These are phyloP conservation scores for Drosophila acutilabella DNA, from an alignment of 2,888 invertebrate species.

Conservation along the genomic window DNA sequence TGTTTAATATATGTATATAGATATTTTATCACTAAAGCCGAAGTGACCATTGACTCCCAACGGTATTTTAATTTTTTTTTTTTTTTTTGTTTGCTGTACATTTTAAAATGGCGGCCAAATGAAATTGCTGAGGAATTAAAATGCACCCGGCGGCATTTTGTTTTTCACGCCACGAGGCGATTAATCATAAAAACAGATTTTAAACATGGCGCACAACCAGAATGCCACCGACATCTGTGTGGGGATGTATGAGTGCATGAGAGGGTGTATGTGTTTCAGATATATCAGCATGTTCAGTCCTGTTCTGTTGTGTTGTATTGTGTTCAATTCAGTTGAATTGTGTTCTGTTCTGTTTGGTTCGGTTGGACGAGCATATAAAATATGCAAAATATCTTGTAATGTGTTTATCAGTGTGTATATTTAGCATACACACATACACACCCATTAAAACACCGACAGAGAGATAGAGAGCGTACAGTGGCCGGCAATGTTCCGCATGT, in stretches of 20 bases:
- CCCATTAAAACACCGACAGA: constrained; percentile 1
- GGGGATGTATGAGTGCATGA: too few relatives aligned
- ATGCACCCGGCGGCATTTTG: constrained; percentile 44
- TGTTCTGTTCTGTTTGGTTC: constrained; percentile 10
- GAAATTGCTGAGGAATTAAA: constrained; percentile 61
- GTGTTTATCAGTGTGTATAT: constrained; percentile 71
- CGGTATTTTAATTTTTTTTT: neutral
- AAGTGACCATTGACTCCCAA: constrained; percentile 32
- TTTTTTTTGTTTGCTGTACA: constrained; percentile 3
- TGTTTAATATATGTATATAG: neutral
- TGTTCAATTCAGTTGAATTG: constrained; percentile 14
- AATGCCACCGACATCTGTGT: constrained; percentile 20
- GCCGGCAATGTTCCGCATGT: constrained; percentile 42
- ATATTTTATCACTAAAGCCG: neutral
- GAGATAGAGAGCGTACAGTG: constrained; percentile 36
- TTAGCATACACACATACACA: constrained; percentile 35
- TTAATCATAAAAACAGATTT: constrained; percentile 77
- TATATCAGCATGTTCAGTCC: constrained; percentile 12
- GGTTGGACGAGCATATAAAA: constrained; percentile 55
- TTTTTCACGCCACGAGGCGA: constrained; percentile 56
- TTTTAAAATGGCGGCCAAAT: constrained; percentile 49
- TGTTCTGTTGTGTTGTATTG: constrained; percentile 11
- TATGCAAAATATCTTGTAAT: constrained; percentile 78
- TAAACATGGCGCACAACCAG: constrained; percentile 48
- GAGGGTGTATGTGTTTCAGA: neutral